Evolutionary conservation across 2,797 vertebrate genomes (phyloP), one percentile per base, ranked within the genome.

Genomic region (Gallinago stenura): DNA sequence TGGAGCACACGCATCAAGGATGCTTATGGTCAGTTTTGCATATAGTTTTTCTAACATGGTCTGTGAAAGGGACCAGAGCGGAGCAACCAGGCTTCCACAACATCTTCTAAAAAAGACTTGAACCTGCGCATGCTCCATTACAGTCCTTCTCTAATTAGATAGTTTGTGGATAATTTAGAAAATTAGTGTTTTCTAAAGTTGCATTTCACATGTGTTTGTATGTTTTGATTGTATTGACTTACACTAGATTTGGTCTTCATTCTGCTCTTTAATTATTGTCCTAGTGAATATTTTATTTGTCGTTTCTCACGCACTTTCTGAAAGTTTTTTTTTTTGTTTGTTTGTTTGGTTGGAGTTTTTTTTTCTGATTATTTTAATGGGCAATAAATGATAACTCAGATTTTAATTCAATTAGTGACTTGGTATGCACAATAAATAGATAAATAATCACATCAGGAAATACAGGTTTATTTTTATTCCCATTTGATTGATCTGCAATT

Each of bases 201-300:
- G 9, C 7, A 37, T 69, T 93, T 90, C 15, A 33, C 5, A 13
- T 48, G n/a, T 57, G 16, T 18, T 69, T 75, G 45, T 45, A 39
- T 33, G 39, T 17, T 92, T 87, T 88, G 21, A 56, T 94, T 90
- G 68, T 7, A 53, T 22, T 69, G 30, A 81, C 87, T 89, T 89
- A 26, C 45, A 7, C 21, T 69, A 18, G n/a, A 43, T 56, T 91
- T 93, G 22, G 4, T 82, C 33, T 73, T 95, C 10, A 37, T 53
- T 81, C 16, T 83, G 14, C 22, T 69, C 18, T 57, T 93, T 87
- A 83, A 73, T 76, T 73, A 71, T 65, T 91, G 21, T 56, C 39
- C 25, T 70, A 89, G 72, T 83, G 28, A 72, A 84, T 70, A 12
- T 60, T 68, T 5, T 76, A 13, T 54, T 90, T 83, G 20, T 61